Evolutionary conservation across 92 coral and sea anemone species (phyloP).

Genomic region (Scolanthus callimorphus): DNA sequence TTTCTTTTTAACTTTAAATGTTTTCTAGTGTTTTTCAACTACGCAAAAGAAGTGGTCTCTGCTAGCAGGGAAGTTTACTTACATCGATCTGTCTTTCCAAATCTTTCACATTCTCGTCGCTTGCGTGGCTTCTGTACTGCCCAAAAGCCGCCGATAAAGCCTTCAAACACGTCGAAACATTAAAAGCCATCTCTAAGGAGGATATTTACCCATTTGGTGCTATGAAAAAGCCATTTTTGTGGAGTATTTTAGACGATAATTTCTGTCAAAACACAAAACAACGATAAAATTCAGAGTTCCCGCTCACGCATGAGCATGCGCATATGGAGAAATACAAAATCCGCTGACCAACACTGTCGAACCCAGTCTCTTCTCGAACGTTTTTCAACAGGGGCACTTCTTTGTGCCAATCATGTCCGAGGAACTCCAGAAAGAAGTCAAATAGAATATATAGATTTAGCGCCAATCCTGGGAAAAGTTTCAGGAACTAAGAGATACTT

Average conservation of each 20-base stretch:
- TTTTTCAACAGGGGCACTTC: no score
- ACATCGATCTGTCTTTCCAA: conserved; percentile 96
- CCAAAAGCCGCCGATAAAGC: conserved; percentile 91
- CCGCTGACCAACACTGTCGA: conserved; percentile 12
- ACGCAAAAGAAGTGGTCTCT: no score
- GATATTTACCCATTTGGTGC: neutral
- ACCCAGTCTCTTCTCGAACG: no score
- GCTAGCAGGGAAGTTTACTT: no score
- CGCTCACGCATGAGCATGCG: conserved; percentile 33
- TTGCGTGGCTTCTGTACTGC: conserved; percentile 84
- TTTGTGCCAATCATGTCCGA: no score
- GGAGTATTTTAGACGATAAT: neutral
- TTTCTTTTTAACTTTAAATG: no score
- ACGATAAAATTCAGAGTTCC: conserved; percentile 24
- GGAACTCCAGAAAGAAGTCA: no score
- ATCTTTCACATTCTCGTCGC: conserved; percentile 79
- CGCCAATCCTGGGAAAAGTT: no score
- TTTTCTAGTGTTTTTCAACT: no score
- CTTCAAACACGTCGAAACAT: conserved; percentile 89
- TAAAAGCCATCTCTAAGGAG: conserved; percentile 67
- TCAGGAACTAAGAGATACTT: no score
- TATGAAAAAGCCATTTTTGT: neutral
- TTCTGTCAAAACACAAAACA: neutral
- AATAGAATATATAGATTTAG: no score
- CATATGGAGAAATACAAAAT: conserved; percentile 7